Conservation (phyloP, 2,113 vertebrate genomes). For the Crotalus helleri region DNA sequence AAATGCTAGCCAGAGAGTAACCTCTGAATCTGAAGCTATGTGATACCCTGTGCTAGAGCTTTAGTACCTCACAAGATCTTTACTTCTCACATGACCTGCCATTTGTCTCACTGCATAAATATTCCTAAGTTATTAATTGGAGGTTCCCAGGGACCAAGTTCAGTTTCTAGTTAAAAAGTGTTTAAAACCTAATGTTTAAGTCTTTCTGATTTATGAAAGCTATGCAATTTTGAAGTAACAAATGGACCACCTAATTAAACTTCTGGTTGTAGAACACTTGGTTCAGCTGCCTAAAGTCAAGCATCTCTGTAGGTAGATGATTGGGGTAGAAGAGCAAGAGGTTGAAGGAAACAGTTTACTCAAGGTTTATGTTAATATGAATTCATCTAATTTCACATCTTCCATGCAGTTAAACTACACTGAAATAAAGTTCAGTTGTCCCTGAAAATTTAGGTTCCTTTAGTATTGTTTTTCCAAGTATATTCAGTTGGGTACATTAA, state of each 20-base stretch:
- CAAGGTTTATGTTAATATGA: not conserved
- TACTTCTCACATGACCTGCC: constrained; percentile 21
- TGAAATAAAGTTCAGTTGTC: not conserved
- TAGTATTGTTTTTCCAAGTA: not conserved
- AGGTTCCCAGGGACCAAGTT: constrained; percentile 46
- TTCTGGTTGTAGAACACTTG: constrained; percentile 24
- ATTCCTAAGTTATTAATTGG: constrained; percentile 39
- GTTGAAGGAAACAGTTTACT: not conserved
- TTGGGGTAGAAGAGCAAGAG: not conserved
- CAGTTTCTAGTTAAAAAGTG: constrained; percentile 44
- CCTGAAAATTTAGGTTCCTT: not conserved
- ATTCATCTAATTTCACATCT: not conserved
- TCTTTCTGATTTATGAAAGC: constrained; percentile 41
- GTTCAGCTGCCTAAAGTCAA: not conserved
- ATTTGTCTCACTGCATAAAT: constrained; percentile 43
- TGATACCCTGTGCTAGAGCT: constrained; percentile 24
- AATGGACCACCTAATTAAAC: constrained; percentile 53
- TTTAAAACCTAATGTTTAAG: constrained; percentile 45
- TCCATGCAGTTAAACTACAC: not conserved
- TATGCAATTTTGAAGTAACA: constrained; percentile 39
- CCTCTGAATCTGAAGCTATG: constrained; percentile 38
- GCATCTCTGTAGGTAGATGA: not conserved
- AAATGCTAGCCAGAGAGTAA: constrained; percentile 6
- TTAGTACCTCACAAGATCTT: constrained; percentile 42
- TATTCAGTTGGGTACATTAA: not conserved